phyloP scores from a whole-genome alignment of 2,113 vertebrate species.

The Pedionomus torquatus region DNA sequence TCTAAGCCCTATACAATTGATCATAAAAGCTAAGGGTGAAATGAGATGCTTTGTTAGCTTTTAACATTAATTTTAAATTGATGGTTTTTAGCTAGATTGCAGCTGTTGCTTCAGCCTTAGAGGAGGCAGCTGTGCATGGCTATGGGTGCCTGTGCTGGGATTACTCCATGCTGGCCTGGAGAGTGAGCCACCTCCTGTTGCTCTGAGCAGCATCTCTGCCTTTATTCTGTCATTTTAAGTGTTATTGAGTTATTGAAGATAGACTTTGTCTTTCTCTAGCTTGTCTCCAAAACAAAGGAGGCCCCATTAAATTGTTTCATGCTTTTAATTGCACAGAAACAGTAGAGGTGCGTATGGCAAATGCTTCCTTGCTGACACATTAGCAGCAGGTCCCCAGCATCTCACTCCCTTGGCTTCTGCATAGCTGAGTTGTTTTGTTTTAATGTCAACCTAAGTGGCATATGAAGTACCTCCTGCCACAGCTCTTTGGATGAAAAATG shows the following conservation, averaged over 20 bases:
- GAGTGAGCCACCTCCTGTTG: neutral
- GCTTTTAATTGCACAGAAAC: neutral
- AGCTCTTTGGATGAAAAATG: neutral
- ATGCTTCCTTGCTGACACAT: constrained; percentile 12
- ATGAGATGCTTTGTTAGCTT: neutral
- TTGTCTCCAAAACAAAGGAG: neutral
- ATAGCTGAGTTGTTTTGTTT: neutral
- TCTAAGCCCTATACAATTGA: neutral
- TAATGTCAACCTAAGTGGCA: neutral
- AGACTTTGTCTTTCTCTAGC: neutral
- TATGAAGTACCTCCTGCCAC: neutral
- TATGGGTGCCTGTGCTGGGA: neutral
- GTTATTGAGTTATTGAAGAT: neutral
- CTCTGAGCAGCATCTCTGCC: neutral
- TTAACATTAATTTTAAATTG: neutral
- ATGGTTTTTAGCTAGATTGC: neutral
- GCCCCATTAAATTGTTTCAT: neutral
- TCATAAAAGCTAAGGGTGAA: neutral
- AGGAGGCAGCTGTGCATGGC: neutral
- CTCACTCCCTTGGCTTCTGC: neutral
- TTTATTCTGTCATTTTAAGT: neutral
- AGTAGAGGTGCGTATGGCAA: constrained; percentile 1
- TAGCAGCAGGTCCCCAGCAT: neutral
- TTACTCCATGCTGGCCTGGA: accelerated
- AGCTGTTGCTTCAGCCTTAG: accelerated